Evolutionary conservation across 1,140 invertebrate species (phyloP), one percentile per base, ranked within the genome.

Genomic region (Drosophila sturtevanti): DNA sequence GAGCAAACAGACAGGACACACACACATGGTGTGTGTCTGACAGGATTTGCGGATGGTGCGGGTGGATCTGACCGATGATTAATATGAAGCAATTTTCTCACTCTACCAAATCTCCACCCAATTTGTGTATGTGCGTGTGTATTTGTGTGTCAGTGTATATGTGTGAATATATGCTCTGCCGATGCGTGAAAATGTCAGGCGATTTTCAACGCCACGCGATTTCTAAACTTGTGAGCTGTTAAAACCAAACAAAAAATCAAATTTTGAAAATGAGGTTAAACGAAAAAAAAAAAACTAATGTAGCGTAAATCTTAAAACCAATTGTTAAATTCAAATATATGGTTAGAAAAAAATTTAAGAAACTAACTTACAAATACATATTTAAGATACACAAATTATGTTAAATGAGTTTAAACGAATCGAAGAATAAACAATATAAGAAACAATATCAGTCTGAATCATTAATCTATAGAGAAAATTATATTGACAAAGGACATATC

Each of bases 41-140:
- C 80, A 84, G 72, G 54, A 62, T 24, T 52, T 84, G 81, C 63
- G 81, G 73, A 64, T 61, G 67, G 69, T 85, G 81, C 72, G 66
- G 69, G 77, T 37, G 55, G 35, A 60, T 51, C 73, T 48, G 41
- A 59, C 37, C 76, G 71, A 84, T 85, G 81, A 85, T 85, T 85
- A 85, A 85, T 85, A 77, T 69, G 65, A 59, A 85, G 63, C 81
- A 80, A 84, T 85, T 77, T 73, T 59, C 41, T 37, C 52, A 68
- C 38, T 52, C 63, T 41, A 60, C 48, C 41, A 27, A 41, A n/a
- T 55, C 35, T 38, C 34, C 22, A 35, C 18, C 31, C 22, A 21
- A 12, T 55, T 34, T 62, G 31, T 16, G 14, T 61, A 21, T 61
- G 37, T 44, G 38, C 14, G 22, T 61, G 27, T 21, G 24, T 21